A percentile compares a stretch with the other conserved stretches of the same genome.
Evolutionary conservation across 64 coral and sea anemone species (phyloP).

Genomic region (Exaiptasia diaphana): DNA sequence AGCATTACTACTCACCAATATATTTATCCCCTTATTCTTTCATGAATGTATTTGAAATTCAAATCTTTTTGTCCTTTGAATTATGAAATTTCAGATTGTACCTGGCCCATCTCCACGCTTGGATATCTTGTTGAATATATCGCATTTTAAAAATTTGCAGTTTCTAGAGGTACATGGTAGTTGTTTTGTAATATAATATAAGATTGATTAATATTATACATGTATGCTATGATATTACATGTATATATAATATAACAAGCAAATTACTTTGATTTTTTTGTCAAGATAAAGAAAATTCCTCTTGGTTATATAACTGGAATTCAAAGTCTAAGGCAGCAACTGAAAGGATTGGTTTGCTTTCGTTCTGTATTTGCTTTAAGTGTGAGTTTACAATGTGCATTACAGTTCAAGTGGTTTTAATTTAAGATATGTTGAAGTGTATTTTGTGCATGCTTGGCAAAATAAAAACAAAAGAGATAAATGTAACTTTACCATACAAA

Average conservation of each 20-base stretch:
- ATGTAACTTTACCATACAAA: too few relatives aligned
- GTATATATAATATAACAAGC: neutral
- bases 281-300: conserved; percentile 90
- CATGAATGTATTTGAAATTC: neutral
- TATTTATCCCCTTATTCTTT: neutral
- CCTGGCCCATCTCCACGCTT: conserved; percentile 49
- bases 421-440: too few relatives aligned
- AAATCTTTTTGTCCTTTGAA: neutral
- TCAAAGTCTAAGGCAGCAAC: conserved; percentile 68
- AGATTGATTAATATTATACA: neutral
- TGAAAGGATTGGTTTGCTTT: conserved; percentile 56
- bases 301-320: conserved; percentile 75
- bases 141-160: conserved; percentile 67
- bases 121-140: conserved; percentile 69
- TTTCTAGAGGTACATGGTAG: conserved; percentile 60
- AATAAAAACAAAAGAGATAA: too few relatives aligned
- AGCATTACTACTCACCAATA: neutral
- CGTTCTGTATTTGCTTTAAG: conserved; percentile 69
- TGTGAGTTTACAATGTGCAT: conserved; percentile 32
- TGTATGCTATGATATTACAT: neutral
- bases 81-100: conserved; percentile 40
- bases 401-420: too few relatives aligned
- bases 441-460: too few relatives aligned
- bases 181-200: neutral
- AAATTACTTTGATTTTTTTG: neutral